phyloP scores from a whole-genome alignment of 2,797 vertebrate genomes.

The Borostomias antarcticus region DNA sequence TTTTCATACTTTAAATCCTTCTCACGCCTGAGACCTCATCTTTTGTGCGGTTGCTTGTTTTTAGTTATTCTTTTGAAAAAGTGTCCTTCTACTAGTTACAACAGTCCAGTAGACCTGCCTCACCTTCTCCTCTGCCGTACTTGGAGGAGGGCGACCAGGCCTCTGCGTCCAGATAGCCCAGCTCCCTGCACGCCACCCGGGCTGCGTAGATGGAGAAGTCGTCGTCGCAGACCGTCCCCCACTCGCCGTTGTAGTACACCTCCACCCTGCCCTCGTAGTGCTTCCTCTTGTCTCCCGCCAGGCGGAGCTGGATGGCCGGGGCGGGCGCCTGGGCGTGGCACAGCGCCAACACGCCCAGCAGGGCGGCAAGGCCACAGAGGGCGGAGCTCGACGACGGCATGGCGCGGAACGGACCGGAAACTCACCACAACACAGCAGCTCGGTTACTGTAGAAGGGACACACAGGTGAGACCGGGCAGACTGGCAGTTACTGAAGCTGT shows the following conservation, averaged over 20 bases:
- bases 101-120: too few relatives aligned
- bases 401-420: constrained; percentile 32
- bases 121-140: constrained; percentile 92
- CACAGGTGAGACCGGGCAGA: background rate
- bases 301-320: constrained; percentile 82
- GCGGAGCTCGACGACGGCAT: constrained; percentile 50
- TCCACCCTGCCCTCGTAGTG: constrained; percentile 91
- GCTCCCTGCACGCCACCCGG: constrained; percentile 86
- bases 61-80: too few relatives aligned
- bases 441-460: constrained; percentile 36
- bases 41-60: too few relatives aligned
- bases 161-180: constrained; percentile 86
- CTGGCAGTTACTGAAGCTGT: too few relatives aligned
- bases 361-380: constrained; percentile 34
- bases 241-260: constrained; percentile 84
- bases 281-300: constrained; percentile 88
- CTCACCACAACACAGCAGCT: background rate
- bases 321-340: constrained; percentile 62
- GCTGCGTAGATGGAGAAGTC: constrained; percentile 92
- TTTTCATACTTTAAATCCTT: too few relatives aligned
- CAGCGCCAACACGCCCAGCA: constrained; percentile 44
- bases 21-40: too few relatives aligned
- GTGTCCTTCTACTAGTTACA: too few relatives aligned
- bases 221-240: constrained; percentile 95
- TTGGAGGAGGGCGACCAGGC: constrained; percentile 88